Percentiles rank a stretch among this genome's conserved stretches.
Evolutionary conservation across 2,888 invertebrate species (phyloP).

Genomic region (Trichopoda pennipes): DNA sequence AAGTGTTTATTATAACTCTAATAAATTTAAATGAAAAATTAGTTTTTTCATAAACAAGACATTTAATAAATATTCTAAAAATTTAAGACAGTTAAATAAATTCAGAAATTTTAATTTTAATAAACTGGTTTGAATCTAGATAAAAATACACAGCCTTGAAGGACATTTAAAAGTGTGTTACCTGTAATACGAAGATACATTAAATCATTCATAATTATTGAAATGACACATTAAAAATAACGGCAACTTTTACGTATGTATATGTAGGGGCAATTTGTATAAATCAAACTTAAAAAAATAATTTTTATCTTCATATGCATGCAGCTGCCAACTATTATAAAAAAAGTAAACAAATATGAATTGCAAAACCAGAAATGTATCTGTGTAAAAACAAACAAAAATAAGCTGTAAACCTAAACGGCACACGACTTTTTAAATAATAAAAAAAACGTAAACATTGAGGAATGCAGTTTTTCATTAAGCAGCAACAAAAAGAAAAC

Average conservation of each 20-base stretch:
- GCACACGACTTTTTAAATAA: slow-evolving; percentile 19
- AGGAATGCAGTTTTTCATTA: slow-evolving; percentile 68
- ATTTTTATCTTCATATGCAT: too few relatives aligned
- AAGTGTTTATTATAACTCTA: neutral
- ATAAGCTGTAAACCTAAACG: neutral
- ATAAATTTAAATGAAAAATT: too few relatives aligned
- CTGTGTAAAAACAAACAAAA: neutral
- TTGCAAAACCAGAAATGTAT: slow-evolving; percentile 6
- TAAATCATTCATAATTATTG: slow-evolving; percentile 7
- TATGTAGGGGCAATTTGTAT: slow-evolving; percentile 11
- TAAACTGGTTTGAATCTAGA: slow-evolving; percentile 35
- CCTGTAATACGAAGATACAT: neutral
- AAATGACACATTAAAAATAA: slow-evolving; percentile 5
- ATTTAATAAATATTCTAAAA: neutral
- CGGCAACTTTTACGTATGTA: neutral
- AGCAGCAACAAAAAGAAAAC: slow-evolving; percentile 2
- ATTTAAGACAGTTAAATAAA: slow-evolving; percentile 32
- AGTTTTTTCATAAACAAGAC: neutral
- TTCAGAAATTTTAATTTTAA: slow-evolving; percentile 22
- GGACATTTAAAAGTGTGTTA: slow-evolving; percentile 59
- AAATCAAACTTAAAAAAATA: neutral
- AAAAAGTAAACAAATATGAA: slow-evolving; percentile 2
- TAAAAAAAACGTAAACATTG: slow-evolving; percentile 50
- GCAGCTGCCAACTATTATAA: neutral
- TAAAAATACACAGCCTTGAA: slow-evolving; percentile 35